phyloP scores from a whole-genome alignment of 2,888 invertebrate species.

The Acronicta aceris region DNA sequence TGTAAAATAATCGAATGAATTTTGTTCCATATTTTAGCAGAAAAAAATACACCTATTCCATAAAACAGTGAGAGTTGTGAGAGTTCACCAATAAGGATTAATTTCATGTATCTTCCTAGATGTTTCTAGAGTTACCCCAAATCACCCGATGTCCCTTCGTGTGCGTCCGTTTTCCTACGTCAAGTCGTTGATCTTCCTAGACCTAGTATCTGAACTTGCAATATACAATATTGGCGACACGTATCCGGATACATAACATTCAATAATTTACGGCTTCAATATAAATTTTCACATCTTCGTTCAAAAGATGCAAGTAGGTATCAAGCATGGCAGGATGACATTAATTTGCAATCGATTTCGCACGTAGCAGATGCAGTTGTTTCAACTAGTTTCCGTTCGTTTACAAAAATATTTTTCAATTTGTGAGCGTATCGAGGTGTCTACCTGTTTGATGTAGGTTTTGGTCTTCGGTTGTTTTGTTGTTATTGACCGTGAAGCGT shows the following conservation, averaged over 20 bases:
- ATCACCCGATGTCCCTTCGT: neutral
- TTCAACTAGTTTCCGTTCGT: conserved; percentile 70
- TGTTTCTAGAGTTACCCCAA: neutral
- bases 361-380: conserved; percentile 69
- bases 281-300: conserved; percentile 18
- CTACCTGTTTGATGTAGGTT: conserved; percentile 73
- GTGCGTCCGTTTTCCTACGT: neutral
- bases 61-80: too few relatives aligned
- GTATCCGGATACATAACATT: too few relatives aligned
- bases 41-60: too few relatives aligned
- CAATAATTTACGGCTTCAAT: neutral
- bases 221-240: too few relatives aligned
- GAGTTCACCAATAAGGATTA: too few relatives aligned
- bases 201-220: too few relatives aligned
- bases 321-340: conserved; percentile 63
- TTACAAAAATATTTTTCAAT: conserved; percentile 76
- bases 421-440: conserved; percentile 62
- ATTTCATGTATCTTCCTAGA: too few relatives aligned
- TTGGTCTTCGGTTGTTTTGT: conserved; percentile 71
- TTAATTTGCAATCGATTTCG: conserved; percentile 78
- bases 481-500: conserved; percentile 68
- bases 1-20: neutral
- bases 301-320: conserved; percentile 13
- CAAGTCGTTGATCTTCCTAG: neutral
- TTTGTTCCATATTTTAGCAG: too few relatives aligned